Percentiles rank a stretch among this genome's conserved stretches.
Evolutionary conservation across 2,797 vertebrate genomes (phyloP).

Genomic region (Eremophila alpestris): DNA sequence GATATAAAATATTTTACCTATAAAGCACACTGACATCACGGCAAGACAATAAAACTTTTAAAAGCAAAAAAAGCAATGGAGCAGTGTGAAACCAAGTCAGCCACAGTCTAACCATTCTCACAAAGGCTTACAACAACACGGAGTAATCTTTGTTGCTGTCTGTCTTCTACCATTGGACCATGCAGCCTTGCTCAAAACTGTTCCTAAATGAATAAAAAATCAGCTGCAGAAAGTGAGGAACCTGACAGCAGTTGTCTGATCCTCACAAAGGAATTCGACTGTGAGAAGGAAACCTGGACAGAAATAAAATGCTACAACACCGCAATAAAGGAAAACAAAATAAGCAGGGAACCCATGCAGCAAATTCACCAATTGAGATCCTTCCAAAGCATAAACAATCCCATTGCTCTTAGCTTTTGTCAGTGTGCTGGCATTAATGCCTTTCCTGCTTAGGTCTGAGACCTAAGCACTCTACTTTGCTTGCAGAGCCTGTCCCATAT

Average conservation of each 20-base stretch:
- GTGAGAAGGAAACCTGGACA: neutral
- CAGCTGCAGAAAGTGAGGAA: neutral
- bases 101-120: neutral
- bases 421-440: neutral
- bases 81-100: neutral
- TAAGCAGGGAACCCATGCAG: neutral
- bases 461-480: neutral
- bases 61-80: neutral
- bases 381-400: slow-evolving; percentile 6
- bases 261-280: neutral
- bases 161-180: neutral
- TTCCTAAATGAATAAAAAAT: neutral
- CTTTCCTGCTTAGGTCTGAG: neutral
- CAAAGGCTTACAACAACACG: neutral
- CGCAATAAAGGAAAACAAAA: neutral
- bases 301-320: neutral
- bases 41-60: neutral
- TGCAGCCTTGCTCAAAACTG: neutral
- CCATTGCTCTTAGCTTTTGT: neutral
- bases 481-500: neutral
- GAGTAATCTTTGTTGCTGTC: neutral
- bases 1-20: neutral
- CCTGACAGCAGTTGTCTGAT: neutral
- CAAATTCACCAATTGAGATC: slow-evolving; percentile 8
- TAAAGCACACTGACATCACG: neutral